A percentile compares a stretch with the other conserved stretches of the same genome.
Conservation (phyloP, 2,888 invertebrate genomes). For the Macaria notata region DNA sequence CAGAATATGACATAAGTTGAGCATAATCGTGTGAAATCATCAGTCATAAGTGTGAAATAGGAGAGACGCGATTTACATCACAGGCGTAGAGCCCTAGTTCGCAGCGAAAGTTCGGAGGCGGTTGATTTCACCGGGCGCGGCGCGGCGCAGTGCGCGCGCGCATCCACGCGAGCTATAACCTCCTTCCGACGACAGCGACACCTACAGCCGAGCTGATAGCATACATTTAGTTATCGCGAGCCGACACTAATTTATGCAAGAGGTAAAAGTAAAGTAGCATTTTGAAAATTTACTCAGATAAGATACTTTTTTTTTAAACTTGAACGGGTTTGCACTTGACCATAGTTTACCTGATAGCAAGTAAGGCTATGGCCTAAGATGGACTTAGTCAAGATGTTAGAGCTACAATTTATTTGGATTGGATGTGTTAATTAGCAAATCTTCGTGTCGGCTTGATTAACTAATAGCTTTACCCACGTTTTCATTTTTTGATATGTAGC, state of each 20-base stretch:
- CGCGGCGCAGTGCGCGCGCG: conserved; percentile 2
- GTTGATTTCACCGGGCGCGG: conserved; percentile 42
- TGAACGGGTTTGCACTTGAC: too few species aligned
- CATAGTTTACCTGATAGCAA: too few species aligned
- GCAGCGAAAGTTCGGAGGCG: conserved; percentile 43
- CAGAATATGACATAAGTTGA: conserved; percentile 42
- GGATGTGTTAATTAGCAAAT: too few species aligned
- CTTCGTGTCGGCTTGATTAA: too few species aligned
- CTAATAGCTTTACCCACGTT: too few species aligned
- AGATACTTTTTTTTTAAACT: too few species aligned
- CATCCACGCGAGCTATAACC: conserved; percentile 26
- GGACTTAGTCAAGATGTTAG: too few species aligned
- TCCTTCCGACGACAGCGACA: conserved; percentile 20
- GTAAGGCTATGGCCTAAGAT: too few species aligned
- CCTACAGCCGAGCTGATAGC: conserved; percentile 8
- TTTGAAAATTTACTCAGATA: conserved; percentile 1
- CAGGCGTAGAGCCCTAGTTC: conserved; percentile 29
- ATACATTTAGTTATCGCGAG: conserved; percentile 9
- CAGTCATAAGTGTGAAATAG: conserved; percentile 26
- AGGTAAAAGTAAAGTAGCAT: conserved; percentile 1
- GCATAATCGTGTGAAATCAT: conserved; percentile 21
- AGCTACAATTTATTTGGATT: too few species aligned
- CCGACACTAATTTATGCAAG: conserved; percentile 14
- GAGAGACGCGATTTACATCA: conserved; percentile 48
- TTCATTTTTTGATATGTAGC: too few species aligned